Evolutionary conservation across 2,888 invertebrate genomes (phyloP), one percentile per base, ranked within the genome.

Genomic region (Troides aeacus): DNA sequence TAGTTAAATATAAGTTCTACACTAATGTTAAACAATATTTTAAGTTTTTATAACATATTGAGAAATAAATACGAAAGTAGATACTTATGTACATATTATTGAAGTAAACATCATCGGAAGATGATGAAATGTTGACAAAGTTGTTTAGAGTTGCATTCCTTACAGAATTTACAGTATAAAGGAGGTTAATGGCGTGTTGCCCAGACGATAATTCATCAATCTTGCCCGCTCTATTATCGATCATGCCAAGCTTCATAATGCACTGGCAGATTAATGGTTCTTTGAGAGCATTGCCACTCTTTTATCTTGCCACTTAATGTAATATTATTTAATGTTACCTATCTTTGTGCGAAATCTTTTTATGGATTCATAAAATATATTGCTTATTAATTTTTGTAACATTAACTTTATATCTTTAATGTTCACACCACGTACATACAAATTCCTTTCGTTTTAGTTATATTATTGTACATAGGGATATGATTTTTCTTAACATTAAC

Each of bases 221-320:
- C 77, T 75, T 78, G 76, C 79, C 78, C 70, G 77, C 75, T 72
- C 69, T 72, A 76, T 79, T 77, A 84, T 86, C 85, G 82, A 85
- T 85, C 86, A 84, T 78, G 77, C 75, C 75, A 75, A 62, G 72
- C 74, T 77, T 82, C 74, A 76, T 83, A 84, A 86, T 84, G 84
- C 84, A 84, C 78, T 75, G 73, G 82, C 80, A 80, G 82, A 86
- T 85, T 86, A 85, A 86, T 84, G 87, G 82, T 81, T 81, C 80
- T 77, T 81, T 83, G 78, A 81, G 83, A 83, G 66, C 79, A 81
- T 75, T 75, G 74, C 74, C 77, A 75, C 77, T 69, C 76, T 79
- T 78, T 82, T 78, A 79, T 78, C 80, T 80, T 74, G 75, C 74
- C 77, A 80, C 80, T 81, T 78, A 79, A 82, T 68, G 77, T 79